Evolutionary conservation across 2,797 vertebrate genomes (phyloP), one percentile per base, ranked within the genome.

Genomic region (Centroberyx gerrardi): DNA sequence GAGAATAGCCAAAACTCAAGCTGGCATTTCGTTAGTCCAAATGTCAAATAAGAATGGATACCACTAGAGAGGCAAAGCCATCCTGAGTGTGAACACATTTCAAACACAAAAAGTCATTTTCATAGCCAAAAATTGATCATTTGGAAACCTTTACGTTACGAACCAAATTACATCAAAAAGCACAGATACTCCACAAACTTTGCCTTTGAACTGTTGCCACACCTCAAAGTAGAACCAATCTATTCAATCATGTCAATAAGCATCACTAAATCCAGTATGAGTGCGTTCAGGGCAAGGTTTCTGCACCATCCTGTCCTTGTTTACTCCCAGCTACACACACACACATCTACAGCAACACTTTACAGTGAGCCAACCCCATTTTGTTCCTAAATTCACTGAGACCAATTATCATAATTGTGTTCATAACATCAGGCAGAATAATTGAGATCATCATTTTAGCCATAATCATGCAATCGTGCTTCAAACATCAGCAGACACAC

Each of bases 341-440:
- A 33, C 9, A 14, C 42, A 10, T 3, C 42, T 14, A 44, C 9
- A 44, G 9, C 13, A 44, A 44, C 9, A 12, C 42, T 44, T 10
- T 14, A 33, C 33, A 33, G 33, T 33, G 33, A 33, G 33, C 33
- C 33, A 5, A 4, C 33, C 33, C 7, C 33, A 33, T 33, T 62
- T 49, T 62, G 61, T 52, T 82, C 55, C 56, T 27, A 17, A 31
- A 73, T 65, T 62, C 13, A 49, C 2, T 13, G 46, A 65, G 22
- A 61, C 38, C 7, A 8, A 63, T 53, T n/a, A 71, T 49, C 15
- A 56, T 59, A 65, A 46, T 2, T 54, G 42, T n/a, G 9, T 58
- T 77, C 4, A 56, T 42, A 15, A 42, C 10, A 52, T 48, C 0
- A 27, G 5, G 48, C 13, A 10, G 5, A 53, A 60, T 31, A 14